Evolutionary conservation across 2,797 vertebrate genomes (phyloP), one percentile per base, ranked within the genome.

Genomic region (Distichodus sexfasciatus): DNA sequence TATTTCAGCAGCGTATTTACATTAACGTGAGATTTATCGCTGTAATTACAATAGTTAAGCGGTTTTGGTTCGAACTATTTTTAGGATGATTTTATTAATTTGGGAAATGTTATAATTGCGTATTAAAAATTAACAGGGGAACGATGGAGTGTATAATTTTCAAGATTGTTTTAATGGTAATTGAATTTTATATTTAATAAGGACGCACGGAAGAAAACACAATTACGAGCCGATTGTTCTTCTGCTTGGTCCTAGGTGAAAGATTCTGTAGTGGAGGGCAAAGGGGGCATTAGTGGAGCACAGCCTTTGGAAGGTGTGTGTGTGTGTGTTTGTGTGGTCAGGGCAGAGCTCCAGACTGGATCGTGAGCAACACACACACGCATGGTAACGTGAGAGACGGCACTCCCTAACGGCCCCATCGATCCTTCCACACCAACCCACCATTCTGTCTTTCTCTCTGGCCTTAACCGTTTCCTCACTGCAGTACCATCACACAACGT

Each of bases 351-450:
- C 71, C 76, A 82, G 74, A 71, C 53, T 63, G 66, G 60, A 63
- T 75, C 64, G 53, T 61, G 60, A 70, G 67, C 58, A 53, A 29
- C 47, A 71, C 35, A 65, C 70, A 48, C 68, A 38, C 62, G 65
- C 43, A 50, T 59, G 62, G 82, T 77, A 84, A 84, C 81, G 77
- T 77, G 80, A 81, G 79, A 78, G 76, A 77, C 24, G 76, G 50
- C 58, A 58, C 80, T 79, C 71, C 65, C 77, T 67, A 55, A 65
- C 66, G 46, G 72, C 62, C 72, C 66, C 38, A 79, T 82, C 72
- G 72, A 84, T 84, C 72, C 64, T 58, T 54, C 77, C 69, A 50
- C 69, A 66, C 69, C 47, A 55, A 3, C 65, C 61, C 48, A 62
- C 61, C 51, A 47, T 65, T 66, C 40, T 21, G 62, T 71, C 44